phyloP scores from a whole-genome alignment of 2,113 vertebrate species.

The Clarias gariepinus region DNA sequence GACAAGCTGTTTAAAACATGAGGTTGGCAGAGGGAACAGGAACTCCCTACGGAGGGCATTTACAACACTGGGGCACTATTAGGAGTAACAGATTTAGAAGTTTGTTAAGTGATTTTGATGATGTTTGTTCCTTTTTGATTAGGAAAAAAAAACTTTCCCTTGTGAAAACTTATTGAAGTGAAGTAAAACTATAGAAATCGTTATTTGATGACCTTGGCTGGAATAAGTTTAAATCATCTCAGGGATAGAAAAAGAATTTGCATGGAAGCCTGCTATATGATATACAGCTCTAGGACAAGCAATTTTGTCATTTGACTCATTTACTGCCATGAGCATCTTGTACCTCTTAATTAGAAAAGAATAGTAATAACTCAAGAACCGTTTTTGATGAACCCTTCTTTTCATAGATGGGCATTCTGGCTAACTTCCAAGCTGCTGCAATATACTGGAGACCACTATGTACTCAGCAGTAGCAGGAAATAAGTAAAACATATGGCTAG shows the following conservation, averaged over 20 bases:
- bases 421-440: slow-evolving; percentile 17
- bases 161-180: background rate
- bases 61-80: slow-evolving; percentile 35
- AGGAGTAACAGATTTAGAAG: slow-evolving; percentile 35
- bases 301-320: background rate
- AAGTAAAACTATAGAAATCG: background rate
- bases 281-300: slow-evolving; percentile 2
- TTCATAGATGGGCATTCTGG: slow-evolving; percentile 5
- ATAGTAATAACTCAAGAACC: background rate
- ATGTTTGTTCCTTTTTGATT: slow-evolving; percentile 4
- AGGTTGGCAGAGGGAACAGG: slow-evolving; percentile 62
- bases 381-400: slow-evolving; percentile 5
- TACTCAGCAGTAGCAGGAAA: slow-evolving; percentile 32
- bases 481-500: slow-evolving; percentile 53
- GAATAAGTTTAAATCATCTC: slow-evolving; percentile 33
- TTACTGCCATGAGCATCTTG: background rate
- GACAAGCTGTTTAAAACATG: slow-evolving; percentile 68
- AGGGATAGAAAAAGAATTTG: slow-evolving; percentile 42
- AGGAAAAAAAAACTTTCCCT: slow-evolving; percentile 15
- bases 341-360: background rate
- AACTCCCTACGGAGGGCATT: slow-evolving; percentile 64
- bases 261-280: background rate
- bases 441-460: slow-evolving; percentile 17
- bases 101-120: slow-evolving; percentile 26
- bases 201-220: background rate